Evolutionary conservation across 2,797 vertebrate genomes (phyloP).

Genomic region (Oreochromis grahami): DNA sequence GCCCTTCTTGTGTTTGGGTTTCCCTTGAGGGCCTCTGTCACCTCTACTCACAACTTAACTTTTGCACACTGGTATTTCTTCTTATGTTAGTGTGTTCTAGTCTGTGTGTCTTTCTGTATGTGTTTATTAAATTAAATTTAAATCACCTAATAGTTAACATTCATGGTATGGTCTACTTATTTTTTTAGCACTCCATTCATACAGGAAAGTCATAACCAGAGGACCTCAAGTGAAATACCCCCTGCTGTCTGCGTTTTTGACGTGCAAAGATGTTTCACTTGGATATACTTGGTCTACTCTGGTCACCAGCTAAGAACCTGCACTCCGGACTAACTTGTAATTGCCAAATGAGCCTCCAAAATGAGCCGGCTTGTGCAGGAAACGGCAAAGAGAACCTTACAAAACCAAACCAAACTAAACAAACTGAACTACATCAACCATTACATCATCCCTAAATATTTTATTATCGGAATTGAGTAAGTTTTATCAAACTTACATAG

Average conservation of each 20-base stretch:
- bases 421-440: neutral
- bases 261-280: neutral
- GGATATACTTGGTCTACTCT: neutral
- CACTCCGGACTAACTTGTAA: neutral
- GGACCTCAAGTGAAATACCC: neutral
- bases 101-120: neutral
- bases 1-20: slow-evolving; percentile 30
- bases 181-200: neutral
- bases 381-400: neutral
- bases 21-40: slow-evolving; percentile 40
- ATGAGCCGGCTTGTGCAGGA: neutral
- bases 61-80: slow-evolving; percentile 13
- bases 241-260: neutral
- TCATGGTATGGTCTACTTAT: neutral
- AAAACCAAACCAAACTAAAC: neutral
- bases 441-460: neutral
- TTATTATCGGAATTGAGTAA: neutral
- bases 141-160: neutral
- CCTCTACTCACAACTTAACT: slow-evolving; percentile 36
- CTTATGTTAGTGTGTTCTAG: neutral
- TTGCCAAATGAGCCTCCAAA: neutral
- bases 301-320: neutral
- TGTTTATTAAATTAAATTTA: neutral
- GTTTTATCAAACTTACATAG: neutral
- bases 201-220: neutral